Evolutionary conservation across 2,888 invertebrate genomes (phyloP).

Genomic region (Agrotis segetum): DNA sequence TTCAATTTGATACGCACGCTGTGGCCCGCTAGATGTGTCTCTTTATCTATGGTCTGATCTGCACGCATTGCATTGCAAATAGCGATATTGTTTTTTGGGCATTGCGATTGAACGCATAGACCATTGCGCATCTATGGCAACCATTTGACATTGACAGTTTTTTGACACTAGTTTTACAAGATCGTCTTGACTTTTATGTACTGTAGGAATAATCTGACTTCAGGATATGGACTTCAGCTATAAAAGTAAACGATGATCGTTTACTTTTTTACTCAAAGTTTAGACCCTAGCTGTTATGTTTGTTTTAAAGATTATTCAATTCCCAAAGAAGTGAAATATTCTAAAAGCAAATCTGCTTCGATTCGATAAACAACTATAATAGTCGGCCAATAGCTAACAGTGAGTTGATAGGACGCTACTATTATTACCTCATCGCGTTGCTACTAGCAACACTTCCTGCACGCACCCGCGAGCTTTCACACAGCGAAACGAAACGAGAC

Average conservation of each 20-base stretch:
- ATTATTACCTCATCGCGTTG: constrained; percentile 38
- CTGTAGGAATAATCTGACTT: too few species aligned
- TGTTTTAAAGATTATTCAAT: background rate
- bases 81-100: constrained; percentile 16
- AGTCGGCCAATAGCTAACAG: background rate
- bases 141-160: background rate
- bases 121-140: background rate
- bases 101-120: background rate
- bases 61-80: constrained; percentile 15
- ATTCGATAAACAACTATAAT: constrained; percentile 1
- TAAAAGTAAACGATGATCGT: background rate
- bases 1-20: constrained; percentile 61
- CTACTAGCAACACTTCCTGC: constrained; percentile 31
- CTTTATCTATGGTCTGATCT: constrained; percentile 22
- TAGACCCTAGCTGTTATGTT: background rate
- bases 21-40: constrained; percentile 25
- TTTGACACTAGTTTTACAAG: too few species aligned
- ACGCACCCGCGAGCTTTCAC: constrained; percentile 65
- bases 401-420: constrained; percentile 8
- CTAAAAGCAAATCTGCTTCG: background rate
- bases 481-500: constrained; percentile 60
- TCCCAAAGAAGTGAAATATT: background rate
- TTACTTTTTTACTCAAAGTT: background rate
- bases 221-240: background rate
- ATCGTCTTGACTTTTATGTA: too few species aligned